A percentile compares a stretch with the other conserved stretches of the same genome.
phyloP scores from a whole-genome alignment of 2,797 vertebrate species.

The Poecilia wingei region DNA sequence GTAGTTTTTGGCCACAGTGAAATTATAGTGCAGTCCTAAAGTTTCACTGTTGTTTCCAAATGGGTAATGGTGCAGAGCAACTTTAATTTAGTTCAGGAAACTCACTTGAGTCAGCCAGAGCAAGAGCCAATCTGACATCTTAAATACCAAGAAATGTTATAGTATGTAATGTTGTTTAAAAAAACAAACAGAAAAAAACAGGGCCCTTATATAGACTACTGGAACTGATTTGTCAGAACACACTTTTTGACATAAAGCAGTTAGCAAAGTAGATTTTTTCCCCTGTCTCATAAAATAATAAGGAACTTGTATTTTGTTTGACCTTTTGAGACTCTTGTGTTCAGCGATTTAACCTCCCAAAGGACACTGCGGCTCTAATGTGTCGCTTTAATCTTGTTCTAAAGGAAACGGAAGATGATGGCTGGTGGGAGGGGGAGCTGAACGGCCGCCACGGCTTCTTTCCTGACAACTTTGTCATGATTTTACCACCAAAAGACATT shows the following conservation, averaged over 20 bases:
- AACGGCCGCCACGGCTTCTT: slow-evolving; percentile 85
- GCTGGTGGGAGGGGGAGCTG: slow-evolving; percentile 92
- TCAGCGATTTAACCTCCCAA: slow-evolving; percentile 40
- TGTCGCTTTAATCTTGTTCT: slow-evolving; percentile 58
- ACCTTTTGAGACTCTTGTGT: slow-evolving; percentile 34
- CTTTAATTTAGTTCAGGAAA: background rate
- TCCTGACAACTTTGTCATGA: slow-evolving; percentile 89
- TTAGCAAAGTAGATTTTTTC: background rate
- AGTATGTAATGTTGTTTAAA: background rate
- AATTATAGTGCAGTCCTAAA: background rate
- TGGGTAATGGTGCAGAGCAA: background rate
- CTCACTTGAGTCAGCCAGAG: background rate
- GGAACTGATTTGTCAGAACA: background rate
- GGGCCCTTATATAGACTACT: background rate
- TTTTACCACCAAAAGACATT: slow-evolving; percentile 72
- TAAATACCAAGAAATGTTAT: background rate
- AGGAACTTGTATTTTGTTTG: slow-evolving; percentile 8
- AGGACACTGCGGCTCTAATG: slow-evolving; percentile 48
- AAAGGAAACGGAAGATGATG: slow-evolving; percentile 86
- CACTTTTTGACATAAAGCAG: background rate
- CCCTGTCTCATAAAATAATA: background rate
- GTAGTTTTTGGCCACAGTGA: too few species aligned
- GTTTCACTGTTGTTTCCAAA: background rate
- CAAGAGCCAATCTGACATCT: background rate
- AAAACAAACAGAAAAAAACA: background rate